Conservation (phyloP, 1,140 invertebrate genomes). For the Anthonomus grandis region DNA sequence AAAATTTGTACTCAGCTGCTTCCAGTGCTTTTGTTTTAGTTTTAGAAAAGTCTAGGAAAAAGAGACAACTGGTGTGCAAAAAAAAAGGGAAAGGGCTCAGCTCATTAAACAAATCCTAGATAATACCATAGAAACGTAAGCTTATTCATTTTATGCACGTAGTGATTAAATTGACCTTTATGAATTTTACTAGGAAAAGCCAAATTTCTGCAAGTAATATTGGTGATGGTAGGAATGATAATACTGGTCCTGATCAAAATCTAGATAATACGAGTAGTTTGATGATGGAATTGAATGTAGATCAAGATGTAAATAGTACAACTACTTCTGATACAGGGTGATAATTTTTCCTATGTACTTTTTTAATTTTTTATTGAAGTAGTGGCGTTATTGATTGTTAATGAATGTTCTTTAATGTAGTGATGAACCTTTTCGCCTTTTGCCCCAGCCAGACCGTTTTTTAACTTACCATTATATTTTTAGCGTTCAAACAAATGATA, state of each 20-base stretch:
- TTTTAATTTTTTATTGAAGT: constrained; percentile 4
- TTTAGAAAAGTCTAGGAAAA: not conserved
- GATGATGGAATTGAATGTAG: too few relatives aligned
- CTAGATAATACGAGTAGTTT: too few relatives aligned
- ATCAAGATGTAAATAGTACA: not conserved
- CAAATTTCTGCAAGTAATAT: not conserved
- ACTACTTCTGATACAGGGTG: constrained; percentile 7
- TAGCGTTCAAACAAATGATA: constrained; percentile 20
- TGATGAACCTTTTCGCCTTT: not conserved
- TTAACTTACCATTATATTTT: not conserved
- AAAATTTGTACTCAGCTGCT: too few relatives aligned
- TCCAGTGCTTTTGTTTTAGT: constrained; percentile 2
- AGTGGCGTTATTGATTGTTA: too few relatives aligned
- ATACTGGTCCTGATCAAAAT: too few relatives aligned
- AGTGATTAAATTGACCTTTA: not conserved
- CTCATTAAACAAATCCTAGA: constrained; percentile 1
- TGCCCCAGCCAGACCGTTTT: too few relatives aligned
- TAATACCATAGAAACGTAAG: constrained; percentile 1
- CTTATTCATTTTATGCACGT: not conserved
- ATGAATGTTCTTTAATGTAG: too few relatives aligned
- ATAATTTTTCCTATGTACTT: not conserved
- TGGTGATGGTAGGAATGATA: not conserved
- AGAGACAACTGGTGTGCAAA: not conserved
- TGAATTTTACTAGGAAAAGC: not conserved
- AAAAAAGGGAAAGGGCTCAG: constrained; percentile 8